These are phyloP conservation scores for Podocnemis expansa DNA, from an alignment of 2,113 vertebrate species.

Conservation along the genomic window DNA sequence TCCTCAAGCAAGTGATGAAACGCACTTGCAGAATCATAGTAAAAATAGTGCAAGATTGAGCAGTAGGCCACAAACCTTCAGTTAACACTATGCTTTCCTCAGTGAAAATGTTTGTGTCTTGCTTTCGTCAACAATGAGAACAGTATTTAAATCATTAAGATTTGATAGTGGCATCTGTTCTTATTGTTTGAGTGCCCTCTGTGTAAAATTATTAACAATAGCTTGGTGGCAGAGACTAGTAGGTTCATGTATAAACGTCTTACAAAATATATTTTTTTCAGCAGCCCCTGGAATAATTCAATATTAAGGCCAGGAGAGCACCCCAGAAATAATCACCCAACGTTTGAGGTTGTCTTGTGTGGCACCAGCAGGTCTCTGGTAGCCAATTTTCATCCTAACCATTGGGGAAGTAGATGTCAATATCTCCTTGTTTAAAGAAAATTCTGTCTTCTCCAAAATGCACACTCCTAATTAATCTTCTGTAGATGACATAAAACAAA, in stretches of 20 bases:
- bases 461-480: too few species aligned
- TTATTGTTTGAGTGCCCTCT: background rate
- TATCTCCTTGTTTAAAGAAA: too few species aligned
- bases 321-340: too few species aligned
- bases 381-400: too few species aligned
- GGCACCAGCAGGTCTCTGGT: too few species aligned
- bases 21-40: background rate
- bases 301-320: background rate
- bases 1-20: background rate
- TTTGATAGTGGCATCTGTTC: background rate
- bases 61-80: background rate
- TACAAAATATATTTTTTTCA: background rate
- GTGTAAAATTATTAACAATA: background rate
- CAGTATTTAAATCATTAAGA: background rate
- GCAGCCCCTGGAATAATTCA: background rate
- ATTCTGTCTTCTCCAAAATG: too few species aligned
- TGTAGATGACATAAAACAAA: too few species aligned
- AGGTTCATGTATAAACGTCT: background rate
- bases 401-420: too few species aligned
- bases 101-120: background rate
- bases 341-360: too few species aligned
- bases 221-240: background rate
- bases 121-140: background rate
- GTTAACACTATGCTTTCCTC: background rate
- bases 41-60: background rate